Conservation (phyloP, 2,113 vertebrate species). For the Cranoglanis bouderius region DNA sequence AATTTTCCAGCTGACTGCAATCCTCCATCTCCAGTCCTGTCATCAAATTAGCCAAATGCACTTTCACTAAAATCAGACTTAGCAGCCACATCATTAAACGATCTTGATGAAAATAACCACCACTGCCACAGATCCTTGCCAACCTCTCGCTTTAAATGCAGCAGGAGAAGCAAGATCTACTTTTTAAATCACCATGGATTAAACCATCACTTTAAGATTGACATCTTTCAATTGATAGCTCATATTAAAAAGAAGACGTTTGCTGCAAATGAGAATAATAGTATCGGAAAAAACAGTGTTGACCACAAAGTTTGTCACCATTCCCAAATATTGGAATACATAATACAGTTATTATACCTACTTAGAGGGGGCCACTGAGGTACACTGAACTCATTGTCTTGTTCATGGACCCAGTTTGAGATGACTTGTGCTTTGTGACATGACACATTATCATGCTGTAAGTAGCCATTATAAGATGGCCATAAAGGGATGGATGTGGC, state of each 20-base stretch:
- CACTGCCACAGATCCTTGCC: neutral
- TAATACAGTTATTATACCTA: neutral
- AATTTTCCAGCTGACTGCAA: conserved; percentile 22
- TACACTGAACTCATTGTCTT: neutral
- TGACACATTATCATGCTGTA: neutral
- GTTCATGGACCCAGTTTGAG: neutral
- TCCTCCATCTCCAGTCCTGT: conserved; percentile 11
- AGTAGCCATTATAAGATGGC: neutral
- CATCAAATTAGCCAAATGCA: conserved; percentile 6
- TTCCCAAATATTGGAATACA: neutral
- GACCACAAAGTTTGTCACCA: neutral
- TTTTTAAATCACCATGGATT: neutral
- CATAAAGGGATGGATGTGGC: neutral
- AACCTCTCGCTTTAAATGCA: neutral
- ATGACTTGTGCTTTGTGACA: neutral
- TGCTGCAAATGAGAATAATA: neutral
- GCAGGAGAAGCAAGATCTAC: neutral
- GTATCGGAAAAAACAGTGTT: no score
- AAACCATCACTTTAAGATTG: neutral
- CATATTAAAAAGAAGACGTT: neutral
- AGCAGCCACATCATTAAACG: conserved; percentile 8
- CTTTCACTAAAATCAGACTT: conserved; percentile 6
- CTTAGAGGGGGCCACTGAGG: neutral
- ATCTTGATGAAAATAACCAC: neutral
- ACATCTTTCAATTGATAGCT: neutral